phyloP scores from a whole-genome alignment of 2,888 invertebrate genomes.

The Crocallis elinguaria region DNA sequence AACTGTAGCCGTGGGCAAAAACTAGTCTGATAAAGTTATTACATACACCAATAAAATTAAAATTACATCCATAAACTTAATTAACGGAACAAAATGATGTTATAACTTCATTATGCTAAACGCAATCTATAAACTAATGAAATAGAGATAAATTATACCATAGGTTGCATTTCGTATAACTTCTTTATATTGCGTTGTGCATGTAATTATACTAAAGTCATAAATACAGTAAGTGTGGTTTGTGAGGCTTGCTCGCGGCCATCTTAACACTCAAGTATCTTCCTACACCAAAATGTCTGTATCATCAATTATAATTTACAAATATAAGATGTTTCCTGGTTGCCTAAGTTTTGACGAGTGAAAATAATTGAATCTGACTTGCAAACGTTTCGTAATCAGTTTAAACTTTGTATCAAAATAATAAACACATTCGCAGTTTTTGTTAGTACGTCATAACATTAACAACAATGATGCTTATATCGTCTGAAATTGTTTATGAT shows the following conservation, averaged over 20 bases:
- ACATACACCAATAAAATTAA: neutral
- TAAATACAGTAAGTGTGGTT: slow-evolving; percentile 18
- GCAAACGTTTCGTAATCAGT: slow-evolving; percentile 6
- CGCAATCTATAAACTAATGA: slow-evolving; percentile 30
- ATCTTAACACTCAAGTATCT: slow-evolving; percentile 32
- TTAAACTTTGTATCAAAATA: neutral
- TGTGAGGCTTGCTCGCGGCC: slow-evolving; percentile 28
- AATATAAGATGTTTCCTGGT: slow-evolving; percentile 41
- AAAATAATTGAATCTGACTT: slow-evolving; percentile 34
- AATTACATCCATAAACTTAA: slow-evolving; percentile 7
- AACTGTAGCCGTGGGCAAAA: too few species aligned
- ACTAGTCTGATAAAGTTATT: too few species aligned
- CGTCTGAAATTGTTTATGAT: too few species aligned
- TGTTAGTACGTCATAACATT: neutral
- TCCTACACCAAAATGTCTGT: slow-evolving; percentile 34
- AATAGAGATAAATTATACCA: slow-evolving; percentile 17
- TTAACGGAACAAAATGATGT: too few species aligned
- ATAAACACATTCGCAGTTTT: neutral
- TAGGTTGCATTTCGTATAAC: too few species aligned
- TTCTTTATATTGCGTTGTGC: slow-evolving; percentile 18
- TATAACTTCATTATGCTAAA: slow-evolving; percentile 31
- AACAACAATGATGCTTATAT: too few species aligned
- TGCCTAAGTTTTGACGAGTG: slow-evolving; percentile 26
- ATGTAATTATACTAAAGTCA: slow-evolving; percentile 27
- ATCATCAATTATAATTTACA: slow-evolving; percentile 49